These are phyloP conservation scores for Pterostichus niger DNA, from an alignment of 2,888 invertebrate species.

Conservation along the genomic window DNA sequence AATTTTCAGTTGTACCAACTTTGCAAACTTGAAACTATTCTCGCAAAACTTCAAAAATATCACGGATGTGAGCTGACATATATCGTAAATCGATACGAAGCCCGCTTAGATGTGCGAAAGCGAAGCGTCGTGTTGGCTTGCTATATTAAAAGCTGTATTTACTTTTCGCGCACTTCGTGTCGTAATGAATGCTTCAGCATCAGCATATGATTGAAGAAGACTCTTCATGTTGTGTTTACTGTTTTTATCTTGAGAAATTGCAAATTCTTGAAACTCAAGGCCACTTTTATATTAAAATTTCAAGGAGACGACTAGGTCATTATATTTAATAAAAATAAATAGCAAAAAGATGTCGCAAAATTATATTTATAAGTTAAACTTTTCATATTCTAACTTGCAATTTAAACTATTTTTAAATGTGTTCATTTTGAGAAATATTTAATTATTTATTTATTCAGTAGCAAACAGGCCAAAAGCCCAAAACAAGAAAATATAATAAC, in stretches of 20 bases:
- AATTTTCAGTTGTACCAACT: slow-evolving; percentile 17
- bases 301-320: slow-evolving; percentile 14
- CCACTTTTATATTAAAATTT: slow-evolving; percentile 44
- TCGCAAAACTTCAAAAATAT: slow-evolving; percentile 30
- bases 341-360: too few species aligned
- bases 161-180: slow-evolving; percentile 21
- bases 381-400: too few species aligned
- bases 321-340: slow-evolving; percentile 25
- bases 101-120: neutral
- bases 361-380: too few species aligned
- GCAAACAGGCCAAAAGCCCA: too few species aligned
- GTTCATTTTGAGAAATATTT: too few species aligned
- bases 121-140: neutral
- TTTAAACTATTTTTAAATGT: too few species aligned
- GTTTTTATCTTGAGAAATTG: slow-evolving; percentile 32
- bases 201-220: neutral
- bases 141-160: slow-evolving; percentile 53
- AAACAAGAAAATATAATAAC: too few species aligned
- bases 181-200: slow-evolving; percentile 49
- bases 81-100: slow-evolving; percentile 46
- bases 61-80: slow-evolving; percentile 6
- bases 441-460: too few species aligned
- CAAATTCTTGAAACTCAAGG: slow-evolving; percentile 13
- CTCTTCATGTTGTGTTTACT: slow-evolving; percentile 32
- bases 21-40: slow-evolving; percentile 40